Base-by-base conservation (phyloP, 1,140 invertebrate species). In the Drosophila nannoptera region DNA sequence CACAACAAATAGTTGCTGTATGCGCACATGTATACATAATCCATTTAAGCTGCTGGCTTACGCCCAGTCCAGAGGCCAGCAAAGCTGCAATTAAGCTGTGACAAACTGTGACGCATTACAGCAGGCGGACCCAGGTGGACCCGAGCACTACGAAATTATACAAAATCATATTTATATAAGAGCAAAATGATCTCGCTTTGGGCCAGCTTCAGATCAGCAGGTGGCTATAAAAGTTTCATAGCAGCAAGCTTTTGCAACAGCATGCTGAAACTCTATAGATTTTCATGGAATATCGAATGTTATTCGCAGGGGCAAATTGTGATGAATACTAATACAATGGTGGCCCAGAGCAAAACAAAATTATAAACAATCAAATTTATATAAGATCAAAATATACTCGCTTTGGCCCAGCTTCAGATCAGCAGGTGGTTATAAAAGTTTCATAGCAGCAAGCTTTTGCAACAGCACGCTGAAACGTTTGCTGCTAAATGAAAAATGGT, bases 11-110 rank as follows among this genome's bases (percentile, higher is more conserved):
- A 50, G 48, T 49, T 50, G 14, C 52, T 38, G 14, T 40, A 42
- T 43, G 31, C 43, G 9, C 45, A 32, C 59, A 69, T 75, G 77
- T 58, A 68, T 63, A 64, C 69, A 72, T 75, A 78, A 78, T 56
- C 72, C 52, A 62, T 75, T 75, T 78, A 80, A 75, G 76, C 61
- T 64, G 50, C 42, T 54, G 63, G 69, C 62, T 71, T 61, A 48
- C 38, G 61, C 50, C 42, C 61, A 55, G 38, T 49, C 31, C 31
- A 42, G 60, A 59, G 43, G 71, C 53, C 67, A 55, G 55, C 60
- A 77, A 77, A 78, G 56, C 76, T 59, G 52, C 76, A 73, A 77
- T 77, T 78, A 77, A 78, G 75, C 76, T 77, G 75, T 69, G 66
- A 59, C 66, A 77, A 77, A 74, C 66, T 69, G 38, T 62, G 61